Base-by-base conservation (phyloP, 2,113 vertebrate genomes). In the Brachyhypopomus occidentalis region DNA sequence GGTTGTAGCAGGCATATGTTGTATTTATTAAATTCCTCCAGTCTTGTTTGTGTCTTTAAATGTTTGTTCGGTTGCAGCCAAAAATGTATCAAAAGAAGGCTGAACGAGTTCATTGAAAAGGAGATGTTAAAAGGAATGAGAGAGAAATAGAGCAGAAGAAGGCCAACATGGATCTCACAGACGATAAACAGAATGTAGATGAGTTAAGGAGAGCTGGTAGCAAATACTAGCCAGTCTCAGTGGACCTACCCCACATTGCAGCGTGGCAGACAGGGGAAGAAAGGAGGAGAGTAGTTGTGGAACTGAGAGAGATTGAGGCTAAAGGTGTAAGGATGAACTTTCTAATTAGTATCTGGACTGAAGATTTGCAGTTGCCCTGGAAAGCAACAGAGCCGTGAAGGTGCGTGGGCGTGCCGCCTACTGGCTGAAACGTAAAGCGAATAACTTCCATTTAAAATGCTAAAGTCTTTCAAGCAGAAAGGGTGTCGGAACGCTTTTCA, bases 241-340 rank as follows among this genome's bases (percentile, higher is more conserved):
- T 34, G 73, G 73, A 62, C 56, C 73, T 75, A 75, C 73, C 73
- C 73, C 60, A 75, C 58, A 75, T 75, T 62, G 22, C 73, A 62
- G 56, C 25, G 20, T 59, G 55, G 58, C 55, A 45, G 34, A 77
- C 22, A 77, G 38, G 63, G 36, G 19, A 38, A 17, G 20, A 36
- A 27, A 41, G 52, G 36, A 22, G 19, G 36, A 66, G 59, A 45
- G 27, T 12, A 48, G 45, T 8, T 27, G 19, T 34, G 20, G 30
- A 67, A 20, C 14, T 2, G 5, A 12, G 27, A 30, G 72, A 17
- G 22, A 34, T 55, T 52, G 48, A 59, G 72, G 64, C 30, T 27
- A 19, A 64, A 77, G 70, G 70, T 48, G 1, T 20, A 34, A 67
- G 19, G 64, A 36, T 20, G 30, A 67, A 20, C 64, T 36, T 25